Evolutionary conservation across 2,797 vertebrate species (phyloP).

Genomic region (Urocyon cinereoargenteus): DNA sequence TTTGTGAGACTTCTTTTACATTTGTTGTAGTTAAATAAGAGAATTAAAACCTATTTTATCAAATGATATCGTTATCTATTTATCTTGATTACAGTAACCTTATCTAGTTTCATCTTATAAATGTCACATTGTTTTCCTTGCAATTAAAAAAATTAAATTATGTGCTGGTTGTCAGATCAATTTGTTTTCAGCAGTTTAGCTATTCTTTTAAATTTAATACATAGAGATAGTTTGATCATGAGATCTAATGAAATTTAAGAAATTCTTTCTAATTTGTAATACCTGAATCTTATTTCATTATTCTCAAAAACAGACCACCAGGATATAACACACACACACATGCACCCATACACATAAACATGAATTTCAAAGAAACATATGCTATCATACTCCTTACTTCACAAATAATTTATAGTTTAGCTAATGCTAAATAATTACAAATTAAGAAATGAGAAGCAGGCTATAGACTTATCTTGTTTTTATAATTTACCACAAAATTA

Average conservation of each 20-base stretch:
- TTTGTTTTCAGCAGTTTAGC: conserved; percentile 43
- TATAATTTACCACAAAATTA: neutral
- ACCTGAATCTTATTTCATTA: neutral
- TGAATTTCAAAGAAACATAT: conserved; percentile 10
- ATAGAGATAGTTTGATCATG: neutral
- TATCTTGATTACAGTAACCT: conserved; percentile 61
- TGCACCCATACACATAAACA: neutral
- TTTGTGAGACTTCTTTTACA: conserved; percentile 12
- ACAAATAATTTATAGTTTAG: conserved; percentile 28
- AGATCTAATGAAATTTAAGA: neutral
- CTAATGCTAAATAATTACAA: neutral
- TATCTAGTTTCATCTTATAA: conserved; percentile 61
- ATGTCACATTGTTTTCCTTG: conserved; percentile 65
- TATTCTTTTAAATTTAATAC: conserved; percentile 54
- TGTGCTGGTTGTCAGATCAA: conserved; percentile 8
- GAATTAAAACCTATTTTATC: conserved; percentile 9
- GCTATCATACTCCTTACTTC: neutral
- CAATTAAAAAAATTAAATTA: conserved; percentile 63
- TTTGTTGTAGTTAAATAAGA: conserved; percentile 54
- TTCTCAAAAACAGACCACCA: conserved; percentile 17
- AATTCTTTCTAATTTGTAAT: conserved; percentile 38
- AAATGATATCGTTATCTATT: conserved; percentile 47
- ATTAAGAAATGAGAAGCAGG: neutral
- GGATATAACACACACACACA: neutral
- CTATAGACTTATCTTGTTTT: conserved; percentile 1